Evolutionary conservation across 2,888 invertebrate species (phyloP), one percentile per base, ranked within the genome.

Genomic region (Sericinus montela): DNA sequence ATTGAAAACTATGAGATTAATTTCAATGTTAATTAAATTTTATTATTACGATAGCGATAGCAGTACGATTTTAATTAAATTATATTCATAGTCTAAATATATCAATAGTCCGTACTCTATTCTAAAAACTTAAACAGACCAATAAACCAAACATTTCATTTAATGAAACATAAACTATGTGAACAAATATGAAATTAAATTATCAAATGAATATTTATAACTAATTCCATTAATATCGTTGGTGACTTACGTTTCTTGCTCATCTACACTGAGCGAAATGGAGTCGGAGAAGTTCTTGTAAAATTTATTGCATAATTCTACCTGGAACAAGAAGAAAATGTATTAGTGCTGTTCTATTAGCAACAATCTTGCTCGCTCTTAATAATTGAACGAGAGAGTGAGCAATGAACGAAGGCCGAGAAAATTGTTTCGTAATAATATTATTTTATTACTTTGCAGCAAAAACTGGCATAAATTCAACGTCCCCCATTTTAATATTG

Each of bases 221-320:
- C 48, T 40, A 54, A 75, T 72, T 65, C 63, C 67, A 69, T 72
- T 71, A 69, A 65, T 61, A 67, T 65, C 50, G 47, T 51, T 54
- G 49, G 50, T 48, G 79, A 86, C 86, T 87, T 85, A 87, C 86
- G 65, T 83, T 76, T 75, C 77, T 66, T 73, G 77, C 73, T 69
- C 65, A 60, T 69, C 67, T 70, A 75, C 66, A 72, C 69, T 67
- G 63, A 59, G 64, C 60, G 61, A 65, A 69, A 75, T 70, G 59
- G 66, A 75, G 61, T 80, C 73, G 80, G 79, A 80, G 60, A 80
- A 80, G 74, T 80, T 82, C 86, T 85, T 63, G 78, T 75, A 80
- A 78, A 80, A 81, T 78, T 87, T 80, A 85, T 85, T 85, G 86
- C 84, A 87, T 88, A 87, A 88, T 87, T 87, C 88, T 88, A 88